These are phyloP conservation scores for Zosterops lateralis DNA, from an alignment of 2,113 vertebrate genomes.

Conservation along the genomic window DNA sequence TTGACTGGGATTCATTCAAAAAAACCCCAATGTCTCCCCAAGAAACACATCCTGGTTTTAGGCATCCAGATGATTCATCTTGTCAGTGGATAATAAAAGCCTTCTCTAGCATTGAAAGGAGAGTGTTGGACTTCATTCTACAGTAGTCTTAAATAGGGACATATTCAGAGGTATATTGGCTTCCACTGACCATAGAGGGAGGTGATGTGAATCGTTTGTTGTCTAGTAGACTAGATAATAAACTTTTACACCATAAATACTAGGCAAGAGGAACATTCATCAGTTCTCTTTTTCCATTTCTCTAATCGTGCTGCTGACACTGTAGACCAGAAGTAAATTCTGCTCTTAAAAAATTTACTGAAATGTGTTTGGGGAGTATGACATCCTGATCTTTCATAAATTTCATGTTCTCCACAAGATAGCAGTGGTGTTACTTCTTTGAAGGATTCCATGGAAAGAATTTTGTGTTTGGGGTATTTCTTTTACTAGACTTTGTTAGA, in stretches of 20 bases:
- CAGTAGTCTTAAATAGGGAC: neutral
- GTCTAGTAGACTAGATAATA: neutral
- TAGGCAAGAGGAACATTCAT: neutral
- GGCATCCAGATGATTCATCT: neutral
- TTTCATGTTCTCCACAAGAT: neutral
- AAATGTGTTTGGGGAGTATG: neutral
- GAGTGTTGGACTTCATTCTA: neutral
- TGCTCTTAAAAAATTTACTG: neutral
- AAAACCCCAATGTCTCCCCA: fast-evolving
- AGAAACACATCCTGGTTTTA: neutral
- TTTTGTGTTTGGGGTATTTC: neutral
- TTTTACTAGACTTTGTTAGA: neutral
- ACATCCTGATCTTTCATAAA: neutral
- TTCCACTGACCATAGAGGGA: neutral
- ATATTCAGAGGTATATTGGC: neutral
- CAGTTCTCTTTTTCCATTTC: neutral
- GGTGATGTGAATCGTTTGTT: neutral
- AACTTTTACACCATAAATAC: neutral
- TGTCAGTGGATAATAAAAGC: neutral
- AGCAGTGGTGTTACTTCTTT: neutral
- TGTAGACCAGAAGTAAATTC: neutral
- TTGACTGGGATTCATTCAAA: neutral
- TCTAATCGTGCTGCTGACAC: neutral
- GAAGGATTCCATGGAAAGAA: neutral
- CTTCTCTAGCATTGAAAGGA: neutral